Base-by-base conservation (phyloP, 1,140 invertebrate species). In the Zelostemma sp. region DNA sequence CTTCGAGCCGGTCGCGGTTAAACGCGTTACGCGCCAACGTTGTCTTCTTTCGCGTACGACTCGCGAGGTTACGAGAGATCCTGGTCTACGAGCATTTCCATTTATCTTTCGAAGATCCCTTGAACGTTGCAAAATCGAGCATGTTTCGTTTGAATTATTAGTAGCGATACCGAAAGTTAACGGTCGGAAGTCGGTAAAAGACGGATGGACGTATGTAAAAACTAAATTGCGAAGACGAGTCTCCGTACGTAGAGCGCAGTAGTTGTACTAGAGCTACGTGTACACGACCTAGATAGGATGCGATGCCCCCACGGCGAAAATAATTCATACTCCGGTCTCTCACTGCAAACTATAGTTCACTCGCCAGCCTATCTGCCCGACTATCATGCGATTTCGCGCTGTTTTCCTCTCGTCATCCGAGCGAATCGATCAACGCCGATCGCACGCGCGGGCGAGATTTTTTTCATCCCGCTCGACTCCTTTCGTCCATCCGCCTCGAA, bases 251-350 rank as follows among this genome's bases (percentile, higher is more conserved):
- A 68, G 56, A 33, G 71, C 70, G 69, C 72, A 64, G 70, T 66
- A 65, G 65, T 72, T 69, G 70, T 74, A 76, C 72, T 73, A 73
- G 63, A 75, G 68, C 79, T 83, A 81, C 79, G 80, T 80, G 80
- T 83, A 84, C 80, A 84, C 84, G 84, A 85, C 84, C 84, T 85
- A 85, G 82, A 85, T 85, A 85, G 84, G 83, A 85, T 84, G 80
- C 82, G 83, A 85, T 85, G 84, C 84, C 82, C 84, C 83, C 79
- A 77, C 80, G 81, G 83, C 82, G 80, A 85, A 85, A 85, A 84
- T 85, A 85, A 85, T 85, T 84, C 82, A 84, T 84, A 82, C 75
- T 72, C 68, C 66, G 68, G 58, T 67, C 69, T 72, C 69, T 66
- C 69, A 73, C 65, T 68, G 69, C 66, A 54, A 72, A 72, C 70